A percentile compares a stretch with the other conserved stretches of the same genome.
Evolutionary conservation across 2,797 vertebrate species (phyloP).

Genomic region (Danio albolineatus): DNA sequence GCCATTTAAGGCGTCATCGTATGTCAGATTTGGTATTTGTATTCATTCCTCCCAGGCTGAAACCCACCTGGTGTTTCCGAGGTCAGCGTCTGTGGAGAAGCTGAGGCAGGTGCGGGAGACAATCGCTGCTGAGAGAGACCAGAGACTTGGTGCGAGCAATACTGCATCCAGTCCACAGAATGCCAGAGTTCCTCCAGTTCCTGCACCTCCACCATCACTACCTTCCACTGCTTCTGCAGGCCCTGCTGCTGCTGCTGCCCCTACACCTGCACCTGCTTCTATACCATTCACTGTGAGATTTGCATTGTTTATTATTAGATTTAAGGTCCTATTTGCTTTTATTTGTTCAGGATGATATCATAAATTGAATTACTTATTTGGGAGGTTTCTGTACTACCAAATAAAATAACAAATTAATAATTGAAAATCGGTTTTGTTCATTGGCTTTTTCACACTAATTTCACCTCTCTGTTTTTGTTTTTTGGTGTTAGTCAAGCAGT

Average conservation of each 20-base stretch:
- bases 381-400: neutral
- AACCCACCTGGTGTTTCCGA: slow-evolving; percentile 93
- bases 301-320: neutral
- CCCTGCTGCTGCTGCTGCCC: neutral
- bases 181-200: neutral
- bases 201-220: neutral
- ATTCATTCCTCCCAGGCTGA: slow-evolving; percentile 82
- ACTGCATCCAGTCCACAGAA: slow-evolving; percentile 59
- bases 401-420: neutral
- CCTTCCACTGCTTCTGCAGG: slow-evolving; percentile 41
- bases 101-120: slow-evolving; percentile 87
- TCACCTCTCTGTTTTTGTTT: slow-evolving; percentile 16
- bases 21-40: neutral
- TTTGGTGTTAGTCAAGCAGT: slow-evolving; percentile 75
- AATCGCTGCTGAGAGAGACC: slow-evolving; percentile 88
- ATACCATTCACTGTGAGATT: slow-evolving; percentile 20
- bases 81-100: slow-evolving; percentile 88
- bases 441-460: neutral
- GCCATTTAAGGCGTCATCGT: neutral
- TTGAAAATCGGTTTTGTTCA: neutral
- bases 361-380: neutral
- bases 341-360: neutral
- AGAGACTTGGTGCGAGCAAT: slow-evolving; percentile 74
- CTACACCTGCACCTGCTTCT: slow-evolving; percentile 37
- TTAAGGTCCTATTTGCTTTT: neutral